These are phyloP conservation scores for Leucophenga montana DNA, from an alignment of 2,888 invertebrate species.

Conservation along the genomic window DNA sequence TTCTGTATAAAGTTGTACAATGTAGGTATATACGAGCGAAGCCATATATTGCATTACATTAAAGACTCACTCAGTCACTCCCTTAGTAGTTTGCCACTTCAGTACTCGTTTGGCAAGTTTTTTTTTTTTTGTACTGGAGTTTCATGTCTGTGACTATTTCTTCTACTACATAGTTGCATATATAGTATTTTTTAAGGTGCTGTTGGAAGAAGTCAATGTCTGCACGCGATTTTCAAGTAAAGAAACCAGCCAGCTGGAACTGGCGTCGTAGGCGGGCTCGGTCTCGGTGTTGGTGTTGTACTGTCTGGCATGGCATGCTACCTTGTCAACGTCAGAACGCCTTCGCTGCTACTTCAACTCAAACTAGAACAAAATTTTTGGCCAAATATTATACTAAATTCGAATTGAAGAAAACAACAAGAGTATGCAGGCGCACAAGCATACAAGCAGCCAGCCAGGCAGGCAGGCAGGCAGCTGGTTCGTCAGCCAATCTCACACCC, in stretches of 20 bases:
- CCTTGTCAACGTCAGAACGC: neutral
- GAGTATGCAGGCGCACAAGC: neutral
- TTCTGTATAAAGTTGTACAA: too few relatives aligned
- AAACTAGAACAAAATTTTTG: conserved; percentile 1
- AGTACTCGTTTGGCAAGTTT: neutral
- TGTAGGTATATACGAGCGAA: neutral
- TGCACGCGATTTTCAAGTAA: conserved; percentile 63
- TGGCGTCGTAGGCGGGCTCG: too few relatives aligned
- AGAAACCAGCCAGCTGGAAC: neutral
- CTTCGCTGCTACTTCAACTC: neutral
- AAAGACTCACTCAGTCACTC: too few relatives aligned
- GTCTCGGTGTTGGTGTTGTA: neutral
- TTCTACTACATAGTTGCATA: neutral
- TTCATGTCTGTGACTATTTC: conserved; percentile 46
- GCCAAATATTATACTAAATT: neutral
- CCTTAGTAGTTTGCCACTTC: too few relatives aligned
- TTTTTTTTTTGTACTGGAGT: conserved; percentile 44
- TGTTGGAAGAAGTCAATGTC: conserved; percentile 40
- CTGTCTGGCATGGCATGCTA: neutral
- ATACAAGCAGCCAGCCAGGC: too few relatives aligned
- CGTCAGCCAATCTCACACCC: neutral
- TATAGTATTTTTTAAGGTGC: too few relatives aligned
- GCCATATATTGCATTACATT: neutral
- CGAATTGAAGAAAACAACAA: neutral
- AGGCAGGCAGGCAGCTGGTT: neutral